Conservation (phyloP, 2,888 invertebrate species). For the Hedya salicella region DNA sequence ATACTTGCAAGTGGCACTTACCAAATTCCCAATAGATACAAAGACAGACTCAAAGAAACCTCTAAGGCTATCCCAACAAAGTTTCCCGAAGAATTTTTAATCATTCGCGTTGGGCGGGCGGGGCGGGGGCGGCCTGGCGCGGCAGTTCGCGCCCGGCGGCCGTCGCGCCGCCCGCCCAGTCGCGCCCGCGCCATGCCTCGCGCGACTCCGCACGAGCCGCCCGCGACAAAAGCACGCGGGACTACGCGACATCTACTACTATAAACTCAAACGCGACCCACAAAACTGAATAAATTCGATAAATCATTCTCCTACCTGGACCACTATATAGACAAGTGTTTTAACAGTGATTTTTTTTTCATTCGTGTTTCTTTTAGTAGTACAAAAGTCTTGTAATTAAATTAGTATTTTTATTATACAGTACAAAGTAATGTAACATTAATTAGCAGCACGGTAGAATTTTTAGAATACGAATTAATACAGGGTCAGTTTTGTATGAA, state of each 20-base stretch:
- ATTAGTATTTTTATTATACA: conserved; percentile 79
- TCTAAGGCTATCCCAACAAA: conserved; percentile 47
- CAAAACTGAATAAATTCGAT: conserved; percentile 85
- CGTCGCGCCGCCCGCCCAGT: conserved; percentile 79
- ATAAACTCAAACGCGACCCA: conserved; percentile 68
- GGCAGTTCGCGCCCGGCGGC: conserved; percentile 86
- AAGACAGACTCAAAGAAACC: conserved; percentile 29
- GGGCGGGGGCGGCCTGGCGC: conserved; percentile 68
- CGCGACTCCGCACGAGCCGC: conserved; percentile 54
- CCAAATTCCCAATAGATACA: conserved; percentile 22
- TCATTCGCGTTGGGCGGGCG: conserved; percentile 61
- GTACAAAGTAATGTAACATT: conserved; percentile 82
- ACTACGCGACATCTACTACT: conserved; percentile 62
- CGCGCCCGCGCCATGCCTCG: conserved; percentile 64
- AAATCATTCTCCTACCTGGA: conserved; percentile 84
- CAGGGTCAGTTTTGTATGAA: conserved; percentile 85
- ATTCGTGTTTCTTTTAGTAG: conserved; percentile 61
- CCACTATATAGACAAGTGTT: conserved; percentile 80
- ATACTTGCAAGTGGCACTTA: conserved; percentile 15
- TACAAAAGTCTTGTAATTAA: conserved; percentile 77
- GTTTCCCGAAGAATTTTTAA: conserved; percentile 80
- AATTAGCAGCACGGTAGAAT: conserved; percentile 71
- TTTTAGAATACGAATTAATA: conserved; percentile 81
- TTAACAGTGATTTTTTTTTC: conserved; percentile 44
- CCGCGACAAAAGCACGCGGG: conserved; percentile 49